Percentiles rank a stretch among this genome's conserved stretches.
Conservation (phyloP, 2,797 vertebrate species). For the Urophycis tenuis region DNA sequence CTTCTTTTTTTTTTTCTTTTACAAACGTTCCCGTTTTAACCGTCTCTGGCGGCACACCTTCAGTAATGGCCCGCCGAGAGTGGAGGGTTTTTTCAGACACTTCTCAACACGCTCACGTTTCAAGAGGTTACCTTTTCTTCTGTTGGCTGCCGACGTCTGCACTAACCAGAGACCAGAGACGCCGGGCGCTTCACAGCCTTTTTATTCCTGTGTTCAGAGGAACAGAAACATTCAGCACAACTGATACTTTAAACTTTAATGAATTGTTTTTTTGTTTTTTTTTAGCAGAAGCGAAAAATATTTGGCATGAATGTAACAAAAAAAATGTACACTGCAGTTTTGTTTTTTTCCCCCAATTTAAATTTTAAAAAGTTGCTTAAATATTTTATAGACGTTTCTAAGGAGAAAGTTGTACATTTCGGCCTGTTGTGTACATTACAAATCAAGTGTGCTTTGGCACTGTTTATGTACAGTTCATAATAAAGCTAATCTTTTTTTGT, state of each 20-base stretch:
- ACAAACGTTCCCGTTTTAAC: background rate
- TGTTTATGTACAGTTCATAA: slow-evolving; percentile 77
- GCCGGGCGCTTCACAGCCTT: background rate
- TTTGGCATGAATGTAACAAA: slow-evolving; percentile 55
- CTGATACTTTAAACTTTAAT: background rate
- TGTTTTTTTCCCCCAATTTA: slow-evolving; percentile 21
- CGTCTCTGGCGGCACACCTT: background rate
- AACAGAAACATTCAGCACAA: background rate
- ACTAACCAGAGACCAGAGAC: background rate
- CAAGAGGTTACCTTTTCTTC: background rate
- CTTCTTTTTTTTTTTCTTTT: background rate
- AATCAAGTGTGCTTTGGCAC: slow-evolving; percentile 70
- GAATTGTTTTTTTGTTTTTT: too few relatives aligned
- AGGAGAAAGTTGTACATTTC: slow-evolving; percentile 71
- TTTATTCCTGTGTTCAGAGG: background rate
- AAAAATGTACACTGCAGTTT: slow-evolving; percentile 39
- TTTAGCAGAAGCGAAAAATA: slow-evolving; percentile 3
- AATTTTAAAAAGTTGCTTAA: slow-evolving; percentile 43
- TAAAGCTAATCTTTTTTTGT: slow-evolving; percentile 70
- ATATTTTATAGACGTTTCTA: slow-evolving; percentile 66
- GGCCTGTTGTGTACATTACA: slow-evolving; percentile 68
- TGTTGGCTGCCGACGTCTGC: background rate
- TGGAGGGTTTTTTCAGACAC: background rate
- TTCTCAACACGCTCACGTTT: background rate
- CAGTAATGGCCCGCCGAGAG: background rate